These are phyloP conservation scores for Lepisosteus osseus DNA, from an alignment of 2,113 vertebrate genomes.

Conservation along the genomic window DNA sequence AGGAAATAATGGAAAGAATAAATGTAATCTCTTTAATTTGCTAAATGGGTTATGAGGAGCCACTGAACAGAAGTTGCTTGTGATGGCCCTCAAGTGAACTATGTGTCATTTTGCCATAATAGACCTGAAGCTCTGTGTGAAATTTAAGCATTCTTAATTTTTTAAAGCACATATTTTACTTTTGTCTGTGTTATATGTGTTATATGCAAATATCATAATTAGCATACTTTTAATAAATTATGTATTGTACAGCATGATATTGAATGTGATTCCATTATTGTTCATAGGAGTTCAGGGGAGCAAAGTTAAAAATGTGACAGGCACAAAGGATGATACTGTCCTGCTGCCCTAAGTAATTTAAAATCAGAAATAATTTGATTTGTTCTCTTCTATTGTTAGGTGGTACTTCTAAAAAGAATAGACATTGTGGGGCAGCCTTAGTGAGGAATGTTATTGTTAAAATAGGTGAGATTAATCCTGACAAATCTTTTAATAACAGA, in stretches of 20 bases:
- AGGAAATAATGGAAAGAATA: constrained; percentile 83
- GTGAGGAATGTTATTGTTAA: too few species aligned
- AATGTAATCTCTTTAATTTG: constrained; percentile 85
- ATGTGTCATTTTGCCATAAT: constrained; percentile 23
- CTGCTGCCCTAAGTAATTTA: too few species aligned
- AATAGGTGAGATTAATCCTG: too few species aligned
- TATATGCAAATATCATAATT: not conserved
- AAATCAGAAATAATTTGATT: too few species aligned
- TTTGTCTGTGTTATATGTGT: not conserved
- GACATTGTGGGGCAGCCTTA: too few species aligned
- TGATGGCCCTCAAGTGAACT: constrained; percentile 81
- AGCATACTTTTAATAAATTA: not conserved
- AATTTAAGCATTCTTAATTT: not conserved
- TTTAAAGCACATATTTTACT: not conserved
- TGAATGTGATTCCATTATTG: not conserved
- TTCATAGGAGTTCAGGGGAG: too few species aligned
- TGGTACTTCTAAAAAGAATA: too few species aligned
- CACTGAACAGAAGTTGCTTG: constrained; percentile 80
- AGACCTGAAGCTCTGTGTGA: not conserved
- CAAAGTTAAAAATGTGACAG: too few species aligned
- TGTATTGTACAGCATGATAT: not conserved
- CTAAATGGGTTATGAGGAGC: constrained; percentile 84
- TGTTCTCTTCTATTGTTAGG: too few species aligned
- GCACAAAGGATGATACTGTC: too few species aligned
- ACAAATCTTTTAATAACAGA: too few species aligned